phyloP scores from a whole-genome alignment of 2,888 invertebrate genomes.

The Limenitis camilla region DNA sequence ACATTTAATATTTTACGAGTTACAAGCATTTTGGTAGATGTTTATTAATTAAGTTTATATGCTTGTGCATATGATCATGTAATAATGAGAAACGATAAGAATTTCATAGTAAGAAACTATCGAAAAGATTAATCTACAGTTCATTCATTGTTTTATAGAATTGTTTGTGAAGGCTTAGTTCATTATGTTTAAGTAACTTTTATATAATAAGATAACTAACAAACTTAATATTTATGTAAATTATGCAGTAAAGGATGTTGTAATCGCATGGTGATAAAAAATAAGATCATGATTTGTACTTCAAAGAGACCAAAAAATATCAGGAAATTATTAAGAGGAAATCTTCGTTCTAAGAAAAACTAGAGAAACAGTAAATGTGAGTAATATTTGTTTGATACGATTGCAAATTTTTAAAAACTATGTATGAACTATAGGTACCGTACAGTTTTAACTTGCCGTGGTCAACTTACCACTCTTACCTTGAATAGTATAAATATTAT shows the following conservation, averaged over 20 bases:
- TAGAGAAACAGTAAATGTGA: not conserved
- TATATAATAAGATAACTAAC: not conserved
- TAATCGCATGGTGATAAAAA: conserved; percentile 12
- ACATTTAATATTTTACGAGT: too few relatives aligned
- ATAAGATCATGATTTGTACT: conserved; percentile 11
- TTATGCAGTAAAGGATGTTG: conserved; percentile 6
- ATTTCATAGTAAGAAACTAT: conserved; percentile 17
- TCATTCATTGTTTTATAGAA: conserved; percentile 21
- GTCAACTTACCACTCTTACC: too few relatives aligned
- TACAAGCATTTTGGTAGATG: too few relatives aligned
- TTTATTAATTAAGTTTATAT: too few relatives aligned
- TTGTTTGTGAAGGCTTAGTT: conserved; percentile 11
- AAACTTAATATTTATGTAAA: conserved; percentile 5
- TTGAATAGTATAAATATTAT: too few relatives aligned
- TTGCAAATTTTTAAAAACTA: too few relatives aligned
- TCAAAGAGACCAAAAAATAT: conserved; percentile 12
- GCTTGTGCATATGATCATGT: conserved; percentile 3
- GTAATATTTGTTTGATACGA: too few relatives aligned
- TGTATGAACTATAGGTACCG: too few relatives aligned
- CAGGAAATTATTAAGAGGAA: conserved; percentile 16
- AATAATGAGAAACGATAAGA: conserved; percentile 18
- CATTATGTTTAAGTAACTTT: conserved; percentile 10
- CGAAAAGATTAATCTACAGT: conserved; percentile 13
- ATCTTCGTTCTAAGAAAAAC: conserved; percentile 7
- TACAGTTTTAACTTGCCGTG: too few relatives aligned